Percentiles rank a stretch among this genome's conserved stretches.
Evolutionary conservation across 2,113 vertebrate species (phyloP).

Genomic region (Leptosomus discolor): DNA sequence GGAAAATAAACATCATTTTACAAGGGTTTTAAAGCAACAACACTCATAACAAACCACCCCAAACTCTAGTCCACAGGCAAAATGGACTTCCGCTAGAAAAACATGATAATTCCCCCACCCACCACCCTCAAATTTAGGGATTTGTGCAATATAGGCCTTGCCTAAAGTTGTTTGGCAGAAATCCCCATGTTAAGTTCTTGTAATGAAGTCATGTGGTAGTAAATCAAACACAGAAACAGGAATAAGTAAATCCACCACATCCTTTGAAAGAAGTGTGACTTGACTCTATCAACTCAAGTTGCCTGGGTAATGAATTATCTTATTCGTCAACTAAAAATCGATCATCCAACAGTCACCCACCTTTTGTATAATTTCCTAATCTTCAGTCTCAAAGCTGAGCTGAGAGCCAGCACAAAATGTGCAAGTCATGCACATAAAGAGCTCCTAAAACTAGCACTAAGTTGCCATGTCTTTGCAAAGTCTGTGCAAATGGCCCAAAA

Average conservation of each 20-base stretch:
- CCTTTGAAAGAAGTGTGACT: conserved; percentile 56
- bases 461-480: background rate
- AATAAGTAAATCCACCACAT: conserved; percentile 68
- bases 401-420: background rate
- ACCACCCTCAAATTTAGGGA: conserved; percentile 60
- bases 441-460: background rate
- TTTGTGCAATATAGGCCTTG: conserved; percentile 52
- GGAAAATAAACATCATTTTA: conserved; percentile 41
- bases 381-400: background rate
- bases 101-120: conserved; percentile 39
- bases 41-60: background rate
- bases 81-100: conserved; percentile 64
- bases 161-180: conserved; percentile 67
- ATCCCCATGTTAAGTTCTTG: conserved; percentile 37
- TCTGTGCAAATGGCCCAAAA: background rate
- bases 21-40: background rate
- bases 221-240: conserved; percentile 72
- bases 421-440: background rate
- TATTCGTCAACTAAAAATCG: conserved; percentile 25
- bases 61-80: conserved; percentile 15
- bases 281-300: conserved; percentile 24
- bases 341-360: background rate
- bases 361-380: background rate
- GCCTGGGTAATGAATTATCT: conserved; percentile 45
- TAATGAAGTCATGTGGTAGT: conserved; percentile 74